These are phyloP conservation scores for Odontamblyopus rebecca DNA, from an alignment of 2,797 vertebrate genomes.

Conservation along the genomic window DNA sequence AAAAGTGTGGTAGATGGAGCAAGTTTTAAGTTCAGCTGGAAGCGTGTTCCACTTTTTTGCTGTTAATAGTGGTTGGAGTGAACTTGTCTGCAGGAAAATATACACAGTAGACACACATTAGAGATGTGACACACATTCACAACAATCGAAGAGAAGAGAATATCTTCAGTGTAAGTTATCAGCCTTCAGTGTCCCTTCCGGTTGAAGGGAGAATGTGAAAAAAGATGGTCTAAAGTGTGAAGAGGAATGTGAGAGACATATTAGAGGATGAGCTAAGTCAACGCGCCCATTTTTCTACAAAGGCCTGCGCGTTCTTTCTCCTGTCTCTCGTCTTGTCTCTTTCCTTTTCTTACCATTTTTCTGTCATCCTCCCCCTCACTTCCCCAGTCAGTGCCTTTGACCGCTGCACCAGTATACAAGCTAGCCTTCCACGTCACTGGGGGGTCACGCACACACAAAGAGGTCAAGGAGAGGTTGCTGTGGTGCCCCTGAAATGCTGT, in stretches of 20 bases:
- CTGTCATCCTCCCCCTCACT: constrained; percentile 11
- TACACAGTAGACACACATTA: too few species aligned
- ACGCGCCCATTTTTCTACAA: constrained; percentile 18
- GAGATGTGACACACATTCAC: constrained; percentile 19
- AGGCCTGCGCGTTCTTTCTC: constrained; percentile 40
- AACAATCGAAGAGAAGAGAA: constrained; percentile 10
- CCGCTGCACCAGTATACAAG: constrained; percentile 58
- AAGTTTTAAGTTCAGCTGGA: too few species aligned
- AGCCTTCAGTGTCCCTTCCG: constrained; percentile 37
- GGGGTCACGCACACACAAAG: constrained; percentile 62
- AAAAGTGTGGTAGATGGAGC: too few species aligned
- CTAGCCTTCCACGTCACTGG: constrained; percentile 59
- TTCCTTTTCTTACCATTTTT: constrained; percentile 4
- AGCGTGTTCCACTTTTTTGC: too few species aligned
- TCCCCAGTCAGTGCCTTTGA: constrained; percentile 63
- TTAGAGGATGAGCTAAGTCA: constrained; percentile 43
- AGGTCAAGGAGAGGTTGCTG: constrained; percentile 68
- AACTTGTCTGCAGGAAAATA: neutral
- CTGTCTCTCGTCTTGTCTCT: constrained; percentile 10
- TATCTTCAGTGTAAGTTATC: constrained; percentile 34
- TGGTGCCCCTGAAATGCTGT: constrained; percentile 37
- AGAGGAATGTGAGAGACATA: constrained; percentile 51
- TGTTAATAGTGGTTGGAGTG: neutral
- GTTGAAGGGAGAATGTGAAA: constrained; percentile 38
- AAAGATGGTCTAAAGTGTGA: constrained; percentile 30